phyloP scores from a whole-genome alignment of 2,113 vertebrate genomes.

The Carassius auratus region DNA sequence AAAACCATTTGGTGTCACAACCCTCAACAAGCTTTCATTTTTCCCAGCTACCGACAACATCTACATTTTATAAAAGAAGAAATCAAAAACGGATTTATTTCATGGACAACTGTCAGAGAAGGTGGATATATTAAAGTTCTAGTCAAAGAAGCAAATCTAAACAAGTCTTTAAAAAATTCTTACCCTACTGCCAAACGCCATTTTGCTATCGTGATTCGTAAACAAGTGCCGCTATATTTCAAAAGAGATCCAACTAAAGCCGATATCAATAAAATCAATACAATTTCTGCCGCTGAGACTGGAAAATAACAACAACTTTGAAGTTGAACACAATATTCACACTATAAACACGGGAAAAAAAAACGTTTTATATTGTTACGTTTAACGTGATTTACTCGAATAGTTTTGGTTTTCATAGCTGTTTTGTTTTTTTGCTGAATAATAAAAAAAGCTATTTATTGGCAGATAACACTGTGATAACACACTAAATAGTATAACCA shows the following conservation, averaged over 20 bases:
- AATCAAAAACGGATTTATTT: too few species aligned
- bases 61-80: background rate
- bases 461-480: background rate
- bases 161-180: slow-evolving; percentile 30
- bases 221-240: background rate
- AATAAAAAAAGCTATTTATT: background rate
- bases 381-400: background rate
- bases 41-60: too few species aligned
- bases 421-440: background rate
- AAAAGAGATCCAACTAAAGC: too few species aligned
- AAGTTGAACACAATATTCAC: background rate
- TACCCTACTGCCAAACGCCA: slow-evolving; percentile 74
- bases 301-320: background rate
- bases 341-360: background rate
- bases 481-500: background rate
- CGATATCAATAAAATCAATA: too few species aligned
- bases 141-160: background rate
- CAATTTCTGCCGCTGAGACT: background rate
- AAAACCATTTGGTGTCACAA: background rate
- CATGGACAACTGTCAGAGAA: background rate
- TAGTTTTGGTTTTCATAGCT: background rate
- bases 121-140: background rate
- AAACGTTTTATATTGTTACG: background rate
- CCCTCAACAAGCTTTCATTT: background rate
- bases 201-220: slow-evolving; percentile 53